These are phyloP conservation scores for Psilopsiagon aymara DNA, from an alignment of 2,113 vertebrate species.

Conservation along the genomic window DNA sequence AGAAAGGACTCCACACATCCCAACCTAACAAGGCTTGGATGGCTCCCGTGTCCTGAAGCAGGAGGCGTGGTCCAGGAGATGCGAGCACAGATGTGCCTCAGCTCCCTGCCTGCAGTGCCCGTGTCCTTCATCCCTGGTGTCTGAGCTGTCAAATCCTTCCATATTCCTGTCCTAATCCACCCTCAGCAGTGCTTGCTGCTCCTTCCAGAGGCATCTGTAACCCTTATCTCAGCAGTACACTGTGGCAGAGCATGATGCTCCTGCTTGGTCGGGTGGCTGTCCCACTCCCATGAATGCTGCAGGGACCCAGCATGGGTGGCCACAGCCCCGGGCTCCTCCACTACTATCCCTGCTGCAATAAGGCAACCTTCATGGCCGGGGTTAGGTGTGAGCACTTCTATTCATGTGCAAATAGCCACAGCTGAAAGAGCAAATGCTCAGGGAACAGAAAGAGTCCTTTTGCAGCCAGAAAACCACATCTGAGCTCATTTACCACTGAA, in stretches of 20 bases:
- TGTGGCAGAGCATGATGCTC: accelerated
- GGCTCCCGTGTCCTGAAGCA: background rate
- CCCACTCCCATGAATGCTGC: accelerated
- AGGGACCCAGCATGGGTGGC: background rate
- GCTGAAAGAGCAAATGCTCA: background rate
- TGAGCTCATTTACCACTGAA: background rate
- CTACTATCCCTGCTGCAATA: background rate
- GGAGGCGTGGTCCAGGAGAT: background rate
- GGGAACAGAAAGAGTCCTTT: background rate
- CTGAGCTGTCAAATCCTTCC: background rate
- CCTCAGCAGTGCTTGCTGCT: background rate
- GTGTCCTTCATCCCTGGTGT: background rate
- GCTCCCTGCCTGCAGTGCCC: background rate
- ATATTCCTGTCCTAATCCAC: background rate
- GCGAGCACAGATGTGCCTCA: background rate
- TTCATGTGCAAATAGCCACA: background rate
- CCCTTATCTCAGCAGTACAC: background rate
- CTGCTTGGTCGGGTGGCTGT: accelerated
- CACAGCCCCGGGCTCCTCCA: background rate
- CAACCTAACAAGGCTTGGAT: background rate
- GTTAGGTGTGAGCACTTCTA: background rate
- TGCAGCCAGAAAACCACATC: slow-evolving; percentile 2
- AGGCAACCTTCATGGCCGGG: background rate
- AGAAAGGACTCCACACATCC: background rate
- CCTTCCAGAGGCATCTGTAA: background rate